Base-by-base conservation (phyloP, 2,797 vertebrate genomes). In the Peromyscus nudipes region DNA sequence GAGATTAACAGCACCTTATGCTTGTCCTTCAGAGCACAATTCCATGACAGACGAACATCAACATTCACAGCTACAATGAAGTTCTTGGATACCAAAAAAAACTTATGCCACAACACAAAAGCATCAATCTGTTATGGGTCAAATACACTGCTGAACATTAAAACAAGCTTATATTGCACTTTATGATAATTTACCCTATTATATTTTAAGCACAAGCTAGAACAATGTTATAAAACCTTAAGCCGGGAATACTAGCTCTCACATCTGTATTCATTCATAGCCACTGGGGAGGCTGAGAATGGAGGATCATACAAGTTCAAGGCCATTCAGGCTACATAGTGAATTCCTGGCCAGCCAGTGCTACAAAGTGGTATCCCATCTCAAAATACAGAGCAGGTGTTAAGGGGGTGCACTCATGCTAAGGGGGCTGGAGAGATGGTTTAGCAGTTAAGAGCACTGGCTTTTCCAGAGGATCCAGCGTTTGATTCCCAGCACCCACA, bases 61-160 rank as follows among this genome's bases (percentile, higher is more conserved):
- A 81, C 80, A 85, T 90, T 89, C 90, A 97, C 9, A 46, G 31
- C 73, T 92, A 64, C 6, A 86, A 84, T 67, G 91, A 98, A 84
- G 67, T 46, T 27, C 77, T 60, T 34, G 76, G 14, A 87, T 76
- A 79, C 60, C 91, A 71, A 91, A 91, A 96, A 91, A 96, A 43
- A 92, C 81, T 12, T 43, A 81, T 88, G 16, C 31, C 57, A 65
- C 93, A 92, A 55, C 21, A 87, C 84, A 95, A 57, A 43, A 94
- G 23, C 1, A 49, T 29, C 34, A 75, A 82, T 89, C 55, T 46
- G 40, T 81, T 71, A 90, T 0, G 87, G 37, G 25, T 86, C 57
- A 81, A 92, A 95, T 29, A 27, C 23, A 62, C 16, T 60, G 76
- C 85, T 17, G 55, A 64, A 37, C 65, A 95, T 55, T 73, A 67